These are phyloP conservation scores for Syncerus caffer DNA, from an alignment of 2,797 vertebrate species.

Conservation along the genomic window DNA sequence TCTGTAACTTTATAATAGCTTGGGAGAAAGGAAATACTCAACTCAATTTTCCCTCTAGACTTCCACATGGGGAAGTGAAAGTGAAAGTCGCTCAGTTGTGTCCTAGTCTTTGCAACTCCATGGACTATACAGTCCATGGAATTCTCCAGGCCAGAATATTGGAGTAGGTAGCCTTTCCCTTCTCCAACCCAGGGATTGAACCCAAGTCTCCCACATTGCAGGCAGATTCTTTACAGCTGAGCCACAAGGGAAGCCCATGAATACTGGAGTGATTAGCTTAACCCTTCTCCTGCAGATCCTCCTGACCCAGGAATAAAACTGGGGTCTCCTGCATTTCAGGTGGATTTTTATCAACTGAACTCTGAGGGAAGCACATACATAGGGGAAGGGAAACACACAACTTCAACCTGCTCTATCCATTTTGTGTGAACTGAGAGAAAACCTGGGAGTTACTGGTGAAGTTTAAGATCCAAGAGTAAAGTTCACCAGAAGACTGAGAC, in stretches of 20 bases:
- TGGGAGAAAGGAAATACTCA: not conserved
- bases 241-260: not conserved
- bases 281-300: not conserved
- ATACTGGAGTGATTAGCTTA: not conserved
- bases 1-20: not conserved
- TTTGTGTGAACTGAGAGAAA: not conserved
- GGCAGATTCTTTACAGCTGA: not conserved
- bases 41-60: not conserved
- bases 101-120: not conserved
- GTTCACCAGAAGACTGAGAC: not conserved
- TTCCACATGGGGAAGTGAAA: not conserved
- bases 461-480: not conserved
- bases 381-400: not conserved
- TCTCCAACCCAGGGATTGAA: not conserved
- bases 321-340: not conserved
- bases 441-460: not conserved
- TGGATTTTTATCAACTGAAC: not conserved
- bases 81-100: not conserved
- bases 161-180: not conserved
- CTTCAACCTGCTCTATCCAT: not conserved
- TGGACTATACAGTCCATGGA: not conserved
- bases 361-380: not conserved
- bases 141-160: not conserved
- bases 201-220: not conserved
- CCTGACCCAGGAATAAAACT: rapidly evolving